phyloP scores from a whole-genome alignment of 2,113 vertebrate genomes.

The Cyprinus carpio region DNA sequence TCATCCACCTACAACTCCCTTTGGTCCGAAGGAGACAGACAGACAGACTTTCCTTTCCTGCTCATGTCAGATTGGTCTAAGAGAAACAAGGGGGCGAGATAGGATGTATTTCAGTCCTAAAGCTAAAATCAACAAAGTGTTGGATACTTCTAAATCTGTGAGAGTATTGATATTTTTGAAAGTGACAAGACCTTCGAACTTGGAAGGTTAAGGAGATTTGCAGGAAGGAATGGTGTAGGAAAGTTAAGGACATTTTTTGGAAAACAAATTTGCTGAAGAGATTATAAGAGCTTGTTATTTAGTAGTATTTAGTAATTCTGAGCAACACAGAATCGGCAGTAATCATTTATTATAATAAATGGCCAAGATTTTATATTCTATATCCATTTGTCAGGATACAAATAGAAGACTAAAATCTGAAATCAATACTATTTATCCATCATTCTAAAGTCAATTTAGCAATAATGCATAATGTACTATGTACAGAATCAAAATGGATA shows the following conservation, averaged over 20 bases:
- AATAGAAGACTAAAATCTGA: no score
- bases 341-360: no score
- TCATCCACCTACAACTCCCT: slow-evolving; percentile 49
- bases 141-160: background rate
- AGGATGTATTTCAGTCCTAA: background rate
- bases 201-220: slow-evolving; percentile 1
- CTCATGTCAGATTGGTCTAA: slow-evolving; percentile 19
- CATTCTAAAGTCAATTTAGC: no score
- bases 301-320: no score
- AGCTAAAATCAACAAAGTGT: slow-evolving; percentile 11
- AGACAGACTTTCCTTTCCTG: slow-evolving; percentile 33
- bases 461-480: no score
- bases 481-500: no score
- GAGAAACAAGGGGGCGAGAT: slow-evolving; percentile 34
- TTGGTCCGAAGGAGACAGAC: slow-evolving; percentile 26
- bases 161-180: slow-evolving; percentile 7
- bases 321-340: no score
- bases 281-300: background rate
- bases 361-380: background rate
- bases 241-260: slow-evolving; percentile 11
- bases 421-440: no score
- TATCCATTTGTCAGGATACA: background rate
- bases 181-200: background rate
- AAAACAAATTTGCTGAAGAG: background rate
- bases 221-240: background rate